These are phyloP conservation scores for Rotaria magnacalcarata DNA, from an alignment of 2,888 invertebrate genomes.

Conservation along the genomic window DNA sequence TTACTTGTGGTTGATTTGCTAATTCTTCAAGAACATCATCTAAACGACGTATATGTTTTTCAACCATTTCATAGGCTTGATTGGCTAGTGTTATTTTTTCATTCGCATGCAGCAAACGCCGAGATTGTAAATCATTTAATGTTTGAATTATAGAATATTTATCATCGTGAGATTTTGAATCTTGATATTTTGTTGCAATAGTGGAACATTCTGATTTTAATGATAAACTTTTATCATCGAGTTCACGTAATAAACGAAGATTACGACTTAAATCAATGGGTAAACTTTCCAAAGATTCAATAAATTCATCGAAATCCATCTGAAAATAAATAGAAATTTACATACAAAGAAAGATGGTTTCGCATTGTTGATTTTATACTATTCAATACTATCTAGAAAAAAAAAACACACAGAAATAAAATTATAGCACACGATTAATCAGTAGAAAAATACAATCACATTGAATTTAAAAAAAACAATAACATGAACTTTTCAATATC, in stretches of 20 bases:
- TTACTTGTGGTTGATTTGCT: slow-evolving; percentile 62
- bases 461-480: background rate
- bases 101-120: slow-evolving; percentile 31
- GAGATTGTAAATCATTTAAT: slow-evolving; percentile 27
- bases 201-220: slow-evolving; percentile 40
- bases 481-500: background rate
- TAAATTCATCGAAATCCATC: slow-evolving; percentile 34
- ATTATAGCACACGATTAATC: background rate
- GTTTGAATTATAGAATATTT: slow-evolving; percentile 12
- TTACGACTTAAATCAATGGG: slow-evolving; percentile 43
- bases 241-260: slow-evolving; percentile 41
- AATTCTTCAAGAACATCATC: slow-evolving; percentile 95
- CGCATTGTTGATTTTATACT: too few relatives aligned
- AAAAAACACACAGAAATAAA: background rate
- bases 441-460: background rate
- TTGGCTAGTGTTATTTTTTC: slow-evolving; percentile 79
- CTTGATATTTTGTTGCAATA: background rate
- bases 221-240: slow-evolving; percentile 41
- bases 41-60: slow-evolving; percentile 88
- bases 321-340: background rate
- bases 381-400: too few relatives aligned
- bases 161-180: slow-evolving; percentile 38
- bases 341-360: too few relatives aligned
- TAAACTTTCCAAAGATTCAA: slow-evolving; percentile 42
- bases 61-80: slow-evolving; percentile 94